Conservation (phyloP, 1,140 invertebrate genomes). For the Drosophila sechellia region DNA sequence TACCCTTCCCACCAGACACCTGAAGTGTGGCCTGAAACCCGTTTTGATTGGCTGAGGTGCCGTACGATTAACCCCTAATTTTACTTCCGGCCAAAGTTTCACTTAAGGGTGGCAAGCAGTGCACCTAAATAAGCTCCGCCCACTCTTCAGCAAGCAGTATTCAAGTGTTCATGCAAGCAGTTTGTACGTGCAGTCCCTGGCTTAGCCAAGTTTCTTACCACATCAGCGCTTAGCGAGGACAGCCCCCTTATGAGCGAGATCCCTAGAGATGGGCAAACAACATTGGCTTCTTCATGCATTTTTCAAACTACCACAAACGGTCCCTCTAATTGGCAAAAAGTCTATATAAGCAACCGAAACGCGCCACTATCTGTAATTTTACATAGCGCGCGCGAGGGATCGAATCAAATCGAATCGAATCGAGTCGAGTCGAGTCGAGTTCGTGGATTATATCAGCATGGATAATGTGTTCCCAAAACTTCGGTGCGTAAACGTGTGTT, state of each 20-base stretch:
- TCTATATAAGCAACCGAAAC: not conserved
- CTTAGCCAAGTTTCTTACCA: not conserved
- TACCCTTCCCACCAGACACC: slow-evolving; percentile 20
- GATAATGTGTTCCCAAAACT: not conserved
- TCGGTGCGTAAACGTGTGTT: not conserved
- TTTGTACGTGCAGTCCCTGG: not conserved
- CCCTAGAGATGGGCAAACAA: not conserved
- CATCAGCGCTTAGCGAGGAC: not conserved
- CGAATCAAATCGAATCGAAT: not conserved
- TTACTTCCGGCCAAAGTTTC: slow-evolving; percentile 19
- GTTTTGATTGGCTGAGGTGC: slow-evolving; percentile 41
- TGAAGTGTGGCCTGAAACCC: slow-evolving; percentile 10
- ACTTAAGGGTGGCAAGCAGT: slow-evolving; percentile 28
- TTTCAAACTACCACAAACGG: not conserved
- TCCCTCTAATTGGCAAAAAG: not conserved
- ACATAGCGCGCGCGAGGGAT: slow-evolving; percentile 1
- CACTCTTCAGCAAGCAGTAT: too few species aligned
- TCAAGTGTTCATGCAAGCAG: not conserved
- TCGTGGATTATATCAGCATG: not conserved
- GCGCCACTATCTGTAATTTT: not conserved
- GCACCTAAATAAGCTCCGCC: slow-evolving; percentile 17
- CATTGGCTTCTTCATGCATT: not conserved
- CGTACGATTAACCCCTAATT: slow-evolving; percentile 16
- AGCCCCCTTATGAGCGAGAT: not conserved
- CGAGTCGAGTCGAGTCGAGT: not conserved